Base-by-base conservation (phyloP, 2,797 vertebrate species). In the Cynodonichthys magdalenae region DNA sequence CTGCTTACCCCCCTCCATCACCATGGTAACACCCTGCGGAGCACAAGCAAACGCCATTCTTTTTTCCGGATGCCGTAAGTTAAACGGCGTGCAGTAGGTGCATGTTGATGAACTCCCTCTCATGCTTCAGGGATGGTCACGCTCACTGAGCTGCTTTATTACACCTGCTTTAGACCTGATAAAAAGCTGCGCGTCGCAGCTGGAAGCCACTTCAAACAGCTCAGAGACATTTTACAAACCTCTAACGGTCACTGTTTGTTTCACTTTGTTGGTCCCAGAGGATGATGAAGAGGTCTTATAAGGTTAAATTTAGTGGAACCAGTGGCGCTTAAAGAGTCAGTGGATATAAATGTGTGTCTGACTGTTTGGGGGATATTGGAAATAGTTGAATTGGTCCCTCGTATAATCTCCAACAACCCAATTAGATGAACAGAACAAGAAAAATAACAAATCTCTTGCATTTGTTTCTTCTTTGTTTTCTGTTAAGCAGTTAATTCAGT, bases 81-180 rank as follows among this genome's bases (percentile, higher is more conserved):
- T 66, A 63, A 78, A 58, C 53, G 49, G 62, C 72, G 57, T 58
- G 63, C 34, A 42, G 63, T 52, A 18, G 74, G 53, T 77, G 76
- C 70, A 76, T 84, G 77, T 61, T 77, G 85, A 89, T 88, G 68
- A 77, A 85, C 58, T 63, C 71, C 54, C 46, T 75, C 45, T 54
- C n/a, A 51, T 57, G 74, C 75, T 64, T 34, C 41, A 39, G 70
- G 76, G 59, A 76, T 55, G 71, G 84, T 80, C 81, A 82, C 28
- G 72, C 82, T 86, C 78, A 70, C 44, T 50, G 79, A 80, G 60
- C 67, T 78, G 48, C 63, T 84, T 81, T 79, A 87, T 86, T 87
- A 74, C 71, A 81, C 72, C 79, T 86, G 75, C 81, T 89, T 84
- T 74, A 66, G 62, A 66, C 57, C 53, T 75, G 74, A 87, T 85